phyloP scores from a whole-genome alignment of 2,113 vertebrate genomes.

The Delphinapterus leucas region DNA sequence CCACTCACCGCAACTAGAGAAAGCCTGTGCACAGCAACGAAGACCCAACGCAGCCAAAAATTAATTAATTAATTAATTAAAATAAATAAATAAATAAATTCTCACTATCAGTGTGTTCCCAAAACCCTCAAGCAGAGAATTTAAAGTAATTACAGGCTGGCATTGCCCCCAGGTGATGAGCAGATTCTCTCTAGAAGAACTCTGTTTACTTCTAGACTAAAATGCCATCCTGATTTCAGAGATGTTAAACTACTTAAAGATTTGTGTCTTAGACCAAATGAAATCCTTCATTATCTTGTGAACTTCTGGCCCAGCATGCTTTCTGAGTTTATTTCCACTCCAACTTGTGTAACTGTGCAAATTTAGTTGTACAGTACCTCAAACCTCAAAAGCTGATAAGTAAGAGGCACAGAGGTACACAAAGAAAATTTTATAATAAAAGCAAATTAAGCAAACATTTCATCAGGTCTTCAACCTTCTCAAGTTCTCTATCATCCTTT shows the following conservation, averaged over 20 bases:
- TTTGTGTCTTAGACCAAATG: background rate
- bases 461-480: background rate
- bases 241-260: background rate
- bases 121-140: background rate
- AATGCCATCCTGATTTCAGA: background rate
- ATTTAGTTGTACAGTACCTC: background rate
- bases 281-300: background rate
- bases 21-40: no score
- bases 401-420: background rate
- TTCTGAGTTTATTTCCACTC: background rate
- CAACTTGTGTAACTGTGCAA: background rate
- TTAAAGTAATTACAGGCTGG: background rate
- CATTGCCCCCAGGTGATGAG: background rate
- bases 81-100: background rate
- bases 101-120: background rate
- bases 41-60: no score
- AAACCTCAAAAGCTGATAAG: background rate
- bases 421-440: background rate
- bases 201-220: background rate
- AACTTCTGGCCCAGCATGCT: background rate
- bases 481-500: background rate
- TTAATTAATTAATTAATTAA: no score
- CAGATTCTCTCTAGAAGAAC: background rate
- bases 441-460: background rate
- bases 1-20: no score